Percentiles rank a stretch among this genome's conserved stretches.
Evolutionary conservation across 2,113 vertebrate genomes (phyloP).

Genomic region (Speoplatyrhinus poulsoni): DNA sequence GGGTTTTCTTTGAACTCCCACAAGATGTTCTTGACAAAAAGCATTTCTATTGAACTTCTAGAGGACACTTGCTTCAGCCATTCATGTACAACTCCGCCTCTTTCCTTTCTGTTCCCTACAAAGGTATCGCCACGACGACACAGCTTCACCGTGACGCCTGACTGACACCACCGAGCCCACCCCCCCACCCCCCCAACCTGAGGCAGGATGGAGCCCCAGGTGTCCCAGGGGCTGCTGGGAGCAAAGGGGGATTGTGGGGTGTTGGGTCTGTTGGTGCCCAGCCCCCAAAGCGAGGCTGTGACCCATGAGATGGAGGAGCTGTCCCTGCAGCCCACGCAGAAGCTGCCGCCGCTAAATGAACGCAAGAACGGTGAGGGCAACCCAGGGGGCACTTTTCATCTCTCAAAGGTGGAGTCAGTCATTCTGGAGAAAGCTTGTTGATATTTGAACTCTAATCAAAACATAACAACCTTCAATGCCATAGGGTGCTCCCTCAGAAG

Average conservation of each 20-base stretch:
- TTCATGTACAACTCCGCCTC: not conserved
- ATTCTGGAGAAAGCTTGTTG: too few relatives aligned
- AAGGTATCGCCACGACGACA: slow-evolving; percentile 54
- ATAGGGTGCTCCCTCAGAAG: too few relatives aligned
- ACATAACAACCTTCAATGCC: too few relatives aligned
- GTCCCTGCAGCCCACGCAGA: slow-evolving; percentile 86
- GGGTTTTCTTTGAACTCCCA: not conserved
- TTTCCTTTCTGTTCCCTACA: slow-evolving; percentile 17
- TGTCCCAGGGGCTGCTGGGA: slow-evolving; percentile 59
- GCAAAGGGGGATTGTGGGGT: slow-evolving; percentile 81
- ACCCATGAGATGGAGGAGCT: slow-evolving; percentile 93
- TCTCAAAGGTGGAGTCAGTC: too few relatives aligned
- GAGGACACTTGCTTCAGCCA: not conserved
- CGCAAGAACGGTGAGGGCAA: slow-evolving; percentile 79
- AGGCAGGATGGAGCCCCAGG: slow-evolving; percentile 83
- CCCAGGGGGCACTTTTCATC: not conserved
- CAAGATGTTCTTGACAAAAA: not conserved
- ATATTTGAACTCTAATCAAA: too few relatives aligned
- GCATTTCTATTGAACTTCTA: slow-evolving; percentile 6
- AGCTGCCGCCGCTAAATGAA: slow-evolving; percentile 88
- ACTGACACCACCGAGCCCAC: slow-evolving; percentile 20
- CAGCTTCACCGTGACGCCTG: slow-evolving; percentile 29
- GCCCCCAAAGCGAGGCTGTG: slow-evolving; percentile 94
- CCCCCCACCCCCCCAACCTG: slow-evolving; percentile 29
- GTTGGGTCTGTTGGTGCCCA: slow-evolving; percentile 81